These are phyloP conservation scores for Hiodon alosoides DNA, from an alignment of 2,113 vertebrate genomes.

Conservation along the genomic window DNA sequence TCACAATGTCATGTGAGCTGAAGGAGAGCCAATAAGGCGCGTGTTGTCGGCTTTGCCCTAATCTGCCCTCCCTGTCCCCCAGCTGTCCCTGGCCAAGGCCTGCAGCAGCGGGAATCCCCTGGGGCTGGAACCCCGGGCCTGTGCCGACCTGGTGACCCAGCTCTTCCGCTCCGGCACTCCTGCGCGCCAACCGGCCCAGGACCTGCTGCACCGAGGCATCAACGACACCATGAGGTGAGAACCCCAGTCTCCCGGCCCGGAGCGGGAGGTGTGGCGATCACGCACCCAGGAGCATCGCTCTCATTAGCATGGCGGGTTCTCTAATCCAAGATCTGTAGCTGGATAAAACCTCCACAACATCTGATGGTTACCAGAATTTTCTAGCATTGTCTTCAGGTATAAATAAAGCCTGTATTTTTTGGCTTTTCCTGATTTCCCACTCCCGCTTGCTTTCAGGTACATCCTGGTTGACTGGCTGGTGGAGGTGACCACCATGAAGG, in stretches of 20 bases:
- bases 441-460: constrained; percentile 63
- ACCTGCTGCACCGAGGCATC: constrained; percentile 76
- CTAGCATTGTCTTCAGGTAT: not conserved
- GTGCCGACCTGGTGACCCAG: constrained; percentile 71
- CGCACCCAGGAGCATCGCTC: not conserved
- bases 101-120: constrained; percentile 75
- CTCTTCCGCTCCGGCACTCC: constrained; percentile 72
- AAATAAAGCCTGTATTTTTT: not conserved
- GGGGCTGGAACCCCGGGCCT: constrained; percentile 69
- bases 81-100: constrained; percentile 83
- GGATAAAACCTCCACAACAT: not conserved
- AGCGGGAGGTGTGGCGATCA: no score
- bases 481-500: constrained; percentile 96
- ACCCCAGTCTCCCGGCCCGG: not conserved
- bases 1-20: not conserved
- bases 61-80: not conserved
- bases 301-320: not conserved
- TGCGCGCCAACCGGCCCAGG: constrained; percentile 57
- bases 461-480: constrained; percentile 96
- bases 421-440: not conserved
- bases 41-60: not conserved
- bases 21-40: not conserved
- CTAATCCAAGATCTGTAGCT: not conserved
- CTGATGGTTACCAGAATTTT: not conserved
- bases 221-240: constrained; percentile 92